Percentiles rank a stretch among this genome's conserved stretches.
These are phyloP conservation scores for Laticauda colubrina DNA, from an alignment of 2,113 vertebrate species.

Conservation along the genomic window DNA sequence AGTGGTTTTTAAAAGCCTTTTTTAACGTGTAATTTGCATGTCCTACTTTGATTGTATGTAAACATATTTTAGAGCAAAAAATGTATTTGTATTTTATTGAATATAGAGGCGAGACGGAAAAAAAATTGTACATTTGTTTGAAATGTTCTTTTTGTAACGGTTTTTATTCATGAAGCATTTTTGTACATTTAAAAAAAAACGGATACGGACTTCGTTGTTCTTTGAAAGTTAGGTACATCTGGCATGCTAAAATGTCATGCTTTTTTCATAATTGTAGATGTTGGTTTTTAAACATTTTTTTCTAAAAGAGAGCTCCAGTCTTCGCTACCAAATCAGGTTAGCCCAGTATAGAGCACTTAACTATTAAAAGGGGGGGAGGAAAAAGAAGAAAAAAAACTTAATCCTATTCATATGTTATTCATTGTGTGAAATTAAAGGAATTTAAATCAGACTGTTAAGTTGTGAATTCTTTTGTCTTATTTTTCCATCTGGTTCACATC, in stretches of 20 bases:
- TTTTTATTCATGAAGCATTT: slow-evolving; percentile 99
- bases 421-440: slow-evolving; percentile 99
- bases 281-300: slow-evolving; percentile 85
- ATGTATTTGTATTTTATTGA: slow-evolving; percentile 97
- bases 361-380: slow-evolving; percentile 78
- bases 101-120: slow-evolving; percentile 89
- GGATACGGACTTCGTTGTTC: slow-evolving; percentile 80
- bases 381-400: slow-evolving; percentile 84
- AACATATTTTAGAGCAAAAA: slow-evolving; percentile 99
- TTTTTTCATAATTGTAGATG: slow-evolving; percentile 98
- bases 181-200: slow-evolving; percentile 93
- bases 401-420: slow-evolving; percentile 99
- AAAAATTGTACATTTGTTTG: slow-evolving; percentile 98
- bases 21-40: slow-evolving; percentile 97
- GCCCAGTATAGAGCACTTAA: slow-evolving; percentile 97
- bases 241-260: slow-evolving; percentile 98
- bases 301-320: slow-evolving; percentile 90
- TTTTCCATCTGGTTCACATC: slow-evolving; percentile 80
- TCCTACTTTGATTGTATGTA: slow-evolving; percentile 99
- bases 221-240: slow-evolving; percentile 84
- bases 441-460: slow-evolving; percentile 81
- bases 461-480: slow-evolving; percentile 82
- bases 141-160: slow-evolving; percentile 99
- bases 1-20: slow-evolving; percentile 97
- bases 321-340: slow-evolving; percentile 96